These are phyloP conservation scores for Ischnus inquisitorius DNA, from an alignment of 2,888 invertebrate genomes.

Conservation along the genomic window DNA sequence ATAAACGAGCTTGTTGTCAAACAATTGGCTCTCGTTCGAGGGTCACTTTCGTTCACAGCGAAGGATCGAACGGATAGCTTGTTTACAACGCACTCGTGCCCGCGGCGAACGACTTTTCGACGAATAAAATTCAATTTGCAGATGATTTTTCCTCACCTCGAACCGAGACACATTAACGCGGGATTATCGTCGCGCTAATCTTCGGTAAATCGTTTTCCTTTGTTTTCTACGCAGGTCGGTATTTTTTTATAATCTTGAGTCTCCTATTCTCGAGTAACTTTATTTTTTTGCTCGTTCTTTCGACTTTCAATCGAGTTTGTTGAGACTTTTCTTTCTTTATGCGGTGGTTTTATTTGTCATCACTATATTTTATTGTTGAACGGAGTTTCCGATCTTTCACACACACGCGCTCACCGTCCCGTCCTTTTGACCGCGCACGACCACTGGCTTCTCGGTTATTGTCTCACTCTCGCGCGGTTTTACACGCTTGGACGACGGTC, in stretches of 20 bases:
- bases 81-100: neutral
- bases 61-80: neutral
- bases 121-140: neutral
- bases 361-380: conserved; percentile 10
- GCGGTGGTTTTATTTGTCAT: conserved; percentile 15
- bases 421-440: conserved; percentile 3
- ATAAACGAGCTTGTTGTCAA: conserved; percentile 55
- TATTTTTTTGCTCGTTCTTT: neutral
- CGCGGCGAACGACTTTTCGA: neutral
- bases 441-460: conserved; percentile 21
- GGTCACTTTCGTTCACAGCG: conserved; percentile 16
- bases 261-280: neutral
- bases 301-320: neutral
- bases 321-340: neutral
- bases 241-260: neutral
- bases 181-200: neutral
- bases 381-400: neutral
- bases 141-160: conserved; percentile 42
- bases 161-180: conserved; percentile 44
- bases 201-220: neutral
- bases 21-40: conserved; percentile 54
- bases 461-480: conserved; percentile 34
- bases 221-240: too few species aligned
- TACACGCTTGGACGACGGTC: conserved; percentile 75
- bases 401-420: neutral